Conservation (phyloP, 2,797 vertebrate species). For the Helarctos malayanus region DNA sequence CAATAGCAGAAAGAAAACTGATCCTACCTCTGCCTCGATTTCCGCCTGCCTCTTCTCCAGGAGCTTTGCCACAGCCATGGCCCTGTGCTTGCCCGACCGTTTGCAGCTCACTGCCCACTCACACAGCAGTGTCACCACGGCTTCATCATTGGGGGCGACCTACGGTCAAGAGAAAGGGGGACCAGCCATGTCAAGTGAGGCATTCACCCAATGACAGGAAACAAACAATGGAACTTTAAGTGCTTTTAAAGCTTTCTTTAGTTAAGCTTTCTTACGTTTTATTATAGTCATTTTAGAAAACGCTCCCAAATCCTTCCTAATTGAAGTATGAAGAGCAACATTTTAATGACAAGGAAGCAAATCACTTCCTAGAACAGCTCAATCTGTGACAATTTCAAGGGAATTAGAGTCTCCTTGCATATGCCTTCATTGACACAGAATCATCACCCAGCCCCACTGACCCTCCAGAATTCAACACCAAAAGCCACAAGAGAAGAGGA, state of each 20-base stretch:
- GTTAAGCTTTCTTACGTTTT: not conserved
- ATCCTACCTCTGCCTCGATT: slow-evolving; percentile 89
- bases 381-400: not conserved
- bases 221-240: fast-evolving
- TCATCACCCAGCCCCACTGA: not conserved
- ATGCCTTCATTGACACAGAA: not conserved
- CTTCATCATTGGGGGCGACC: slow-evolving; percentile 86
- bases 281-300: not conserved
- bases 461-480: not conserved
- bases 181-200: not conserved
- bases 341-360: not conserved
- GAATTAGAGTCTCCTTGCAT: not conserved
- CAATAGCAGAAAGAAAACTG: not conserved
- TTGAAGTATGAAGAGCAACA: not conserved
- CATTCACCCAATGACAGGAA: too few relatives aligned
- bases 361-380: not conserved
- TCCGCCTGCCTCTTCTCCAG: slow-evolving; percentile 90
- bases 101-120: slow-evolving; percentile 90
- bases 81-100: slow-evolving; percentile 88
- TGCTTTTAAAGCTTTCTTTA: not conserved
- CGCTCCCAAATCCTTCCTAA: not conserved
- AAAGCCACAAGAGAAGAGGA: not conserved
- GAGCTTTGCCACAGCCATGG: slow-evolving; percentile 89
- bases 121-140: slow-evolving; percentile 87
- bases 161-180: slow-evolving; percentile 40